phyloP scores from a whole-genome alignment of 1,140 invertebrate species.

The Sycophaga agraensis region DNA sequence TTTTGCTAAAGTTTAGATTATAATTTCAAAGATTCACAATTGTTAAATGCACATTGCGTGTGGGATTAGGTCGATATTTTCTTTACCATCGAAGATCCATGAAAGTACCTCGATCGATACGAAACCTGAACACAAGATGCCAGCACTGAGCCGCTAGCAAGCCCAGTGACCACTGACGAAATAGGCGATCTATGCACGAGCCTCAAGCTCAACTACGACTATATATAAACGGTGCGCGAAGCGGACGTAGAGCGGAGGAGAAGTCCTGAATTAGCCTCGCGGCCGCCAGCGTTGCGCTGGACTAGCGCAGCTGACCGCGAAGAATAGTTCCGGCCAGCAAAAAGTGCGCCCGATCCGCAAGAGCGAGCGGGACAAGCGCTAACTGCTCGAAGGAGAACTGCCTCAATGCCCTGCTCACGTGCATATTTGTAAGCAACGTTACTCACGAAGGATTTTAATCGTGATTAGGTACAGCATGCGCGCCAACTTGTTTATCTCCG shows the following conservation, averaged over 20 bases:
- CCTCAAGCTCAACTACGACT: neutral
- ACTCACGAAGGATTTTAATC: neutral
- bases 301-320: neutral
- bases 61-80: too few relatives aligned
- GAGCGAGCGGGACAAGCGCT: neutral
- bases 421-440: too few relatives aligned
- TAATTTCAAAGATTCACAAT: neutral
- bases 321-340: neutral
- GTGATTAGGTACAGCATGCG: neutral
- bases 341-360: neutral
- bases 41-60: too few relatives aligned
- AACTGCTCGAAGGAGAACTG: too few relatives aligned
- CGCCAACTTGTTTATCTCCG: too few relatives aligned
- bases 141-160: neutral
- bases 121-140: neutral
- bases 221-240: too few relatives aligned
- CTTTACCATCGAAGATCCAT: neutral
- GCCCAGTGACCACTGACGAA: neutral
- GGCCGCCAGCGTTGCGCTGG: neutral
- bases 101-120: neutral
- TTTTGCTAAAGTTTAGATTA: neutral
- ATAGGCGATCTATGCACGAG: neutral
- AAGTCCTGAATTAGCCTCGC: too few relatives aligned
- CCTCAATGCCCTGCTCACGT: too few relatives aligned
- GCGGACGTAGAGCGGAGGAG: too few relatives aligned